Evolutionary conservation across 2,888 invertebrate genomes (phyloP).

Genomic region (Cheiracanthium punctorium): DNA sequence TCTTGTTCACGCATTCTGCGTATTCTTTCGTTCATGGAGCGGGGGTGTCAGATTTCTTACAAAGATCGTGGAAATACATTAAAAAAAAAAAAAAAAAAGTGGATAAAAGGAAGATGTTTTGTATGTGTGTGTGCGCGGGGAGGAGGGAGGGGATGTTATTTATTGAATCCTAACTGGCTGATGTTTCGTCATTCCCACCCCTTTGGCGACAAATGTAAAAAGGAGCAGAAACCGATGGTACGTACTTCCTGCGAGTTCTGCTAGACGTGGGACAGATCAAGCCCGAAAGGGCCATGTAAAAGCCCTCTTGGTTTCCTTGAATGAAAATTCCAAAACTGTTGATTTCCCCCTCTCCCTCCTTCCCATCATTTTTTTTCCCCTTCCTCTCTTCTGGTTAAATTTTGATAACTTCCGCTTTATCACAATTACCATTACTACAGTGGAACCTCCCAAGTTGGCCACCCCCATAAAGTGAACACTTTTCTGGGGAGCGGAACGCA

Average conservation of each 20-base stretch:
- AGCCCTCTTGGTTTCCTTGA: not conserved
- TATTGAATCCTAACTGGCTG: not conserved
- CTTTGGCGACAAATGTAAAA: conserved; percentile 36
- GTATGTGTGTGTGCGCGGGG: no score
- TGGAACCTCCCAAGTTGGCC: no score
- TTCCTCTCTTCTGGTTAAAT: not conserved
- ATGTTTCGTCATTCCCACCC: conserved; percentile 4
- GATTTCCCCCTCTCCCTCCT: not conserved
- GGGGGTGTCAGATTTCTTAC: conserved; percentile 24
- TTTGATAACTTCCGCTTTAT: no score
- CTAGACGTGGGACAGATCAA: conserved; percentile 1
- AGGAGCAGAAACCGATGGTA: conserved; percentile 42
- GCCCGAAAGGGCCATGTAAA: not conserved
- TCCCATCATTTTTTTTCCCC: no score
- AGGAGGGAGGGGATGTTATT: not conserved
- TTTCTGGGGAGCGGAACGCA: no score
- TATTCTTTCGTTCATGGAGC: conserved; percentile 8
- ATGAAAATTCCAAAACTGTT: not conserved
- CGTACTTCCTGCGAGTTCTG: conserved; percentile 50
- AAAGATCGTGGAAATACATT: conserved; percentile 15
- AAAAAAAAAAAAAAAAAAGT: conserved; percentile 1
- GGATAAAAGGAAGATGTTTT: not conserved
- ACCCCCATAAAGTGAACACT: no score
- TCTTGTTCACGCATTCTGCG: conserved; percentile 49
- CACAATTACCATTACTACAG: no score